Evolutionary conservation across 2,797 vertebrate species (phyloP).

Genomic region (Rhinoraja longicauda): DNA sequence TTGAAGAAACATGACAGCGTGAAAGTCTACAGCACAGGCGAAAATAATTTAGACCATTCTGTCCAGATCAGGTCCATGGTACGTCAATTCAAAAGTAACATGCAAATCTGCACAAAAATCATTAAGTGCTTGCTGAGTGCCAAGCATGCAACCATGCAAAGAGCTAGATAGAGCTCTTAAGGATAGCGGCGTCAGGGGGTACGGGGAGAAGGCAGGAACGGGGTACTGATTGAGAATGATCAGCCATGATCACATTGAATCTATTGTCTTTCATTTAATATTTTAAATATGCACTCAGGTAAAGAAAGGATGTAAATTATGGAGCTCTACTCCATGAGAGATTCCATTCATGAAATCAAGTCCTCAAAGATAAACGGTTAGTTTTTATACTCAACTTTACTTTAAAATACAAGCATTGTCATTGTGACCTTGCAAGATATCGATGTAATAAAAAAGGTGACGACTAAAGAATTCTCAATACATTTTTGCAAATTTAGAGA

Average conservation of each 20-base stretch:
- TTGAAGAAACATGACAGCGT: not conserved
- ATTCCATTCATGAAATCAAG: not conserved
- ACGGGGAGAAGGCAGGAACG: no score
- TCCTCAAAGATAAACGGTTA: no score
- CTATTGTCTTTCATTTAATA: no score
- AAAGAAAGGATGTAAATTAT: not conserved
- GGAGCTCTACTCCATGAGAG: not conserved
- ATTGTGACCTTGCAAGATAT: no score
- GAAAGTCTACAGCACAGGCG: not conserved
- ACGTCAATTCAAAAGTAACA: not conserved
- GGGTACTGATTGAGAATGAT: no score
- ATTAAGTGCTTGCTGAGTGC: not conserved
- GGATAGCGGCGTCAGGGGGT: no score
- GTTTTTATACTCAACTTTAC: not conserved
- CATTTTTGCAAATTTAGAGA: not conserved
- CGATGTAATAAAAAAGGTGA: not conserved
- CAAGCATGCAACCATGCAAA: not conserved
- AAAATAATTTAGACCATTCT: not conserved
- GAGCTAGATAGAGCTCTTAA: no score
- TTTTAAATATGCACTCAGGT: not conserved
- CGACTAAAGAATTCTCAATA: not conserved
- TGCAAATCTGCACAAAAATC: not conserved
- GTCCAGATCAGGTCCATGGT: not conserved
- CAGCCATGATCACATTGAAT: no score
- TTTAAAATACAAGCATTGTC: not conserved